Evolutionary conservation across 2,113 vertebrate genomes (phyloP).

Genomic region (Gymnarchus niloticus): DNA sequence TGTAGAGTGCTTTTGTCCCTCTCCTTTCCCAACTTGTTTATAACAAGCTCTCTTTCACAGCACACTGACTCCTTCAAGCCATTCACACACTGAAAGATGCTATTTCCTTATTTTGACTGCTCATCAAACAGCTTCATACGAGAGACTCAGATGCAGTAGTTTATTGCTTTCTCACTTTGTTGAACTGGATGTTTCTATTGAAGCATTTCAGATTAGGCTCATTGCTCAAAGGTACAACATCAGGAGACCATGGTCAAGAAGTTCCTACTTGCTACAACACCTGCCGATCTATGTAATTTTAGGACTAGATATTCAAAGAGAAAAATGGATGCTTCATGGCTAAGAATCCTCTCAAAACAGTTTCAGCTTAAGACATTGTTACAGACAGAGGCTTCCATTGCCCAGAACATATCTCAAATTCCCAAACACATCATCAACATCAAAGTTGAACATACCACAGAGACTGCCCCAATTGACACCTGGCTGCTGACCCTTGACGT

Average conservation of each 20-base stretch:
- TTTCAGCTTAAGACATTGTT: neutral
- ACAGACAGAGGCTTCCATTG: neutral
- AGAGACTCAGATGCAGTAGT: neutral
- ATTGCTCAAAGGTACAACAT: neutral
- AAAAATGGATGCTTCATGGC: neutral
- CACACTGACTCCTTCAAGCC: neutral
- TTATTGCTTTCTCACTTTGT: neutral
- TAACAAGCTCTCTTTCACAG: neutral
- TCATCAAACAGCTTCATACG: no score
- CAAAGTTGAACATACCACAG: constrained; percentile 14
- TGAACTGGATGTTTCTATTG: neutral
- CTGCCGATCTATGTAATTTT: neutral
- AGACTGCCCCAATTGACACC: neutral
- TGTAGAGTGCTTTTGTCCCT: neutral
- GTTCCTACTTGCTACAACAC: neutral
- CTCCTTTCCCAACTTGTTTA: neutral
- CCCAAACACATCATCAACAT: neutral
- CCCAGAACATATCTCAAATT: neutral
- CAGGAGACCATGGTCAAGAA: neutral
- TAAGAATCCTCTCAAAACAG: neutral
- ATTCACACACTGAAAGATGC: neutral
- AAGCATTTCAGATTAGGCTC: no score
- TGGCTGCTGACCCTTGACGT: neutral
- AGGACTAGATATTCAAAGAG: neutral
- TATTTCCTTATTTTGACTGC: neutral